Evolutionary conservation across 1,140 invertebrate genomes (phyloP), one percentile per base, ranked within the genome.

Genomic region (Teleogryllus occipitalis): DNA sequence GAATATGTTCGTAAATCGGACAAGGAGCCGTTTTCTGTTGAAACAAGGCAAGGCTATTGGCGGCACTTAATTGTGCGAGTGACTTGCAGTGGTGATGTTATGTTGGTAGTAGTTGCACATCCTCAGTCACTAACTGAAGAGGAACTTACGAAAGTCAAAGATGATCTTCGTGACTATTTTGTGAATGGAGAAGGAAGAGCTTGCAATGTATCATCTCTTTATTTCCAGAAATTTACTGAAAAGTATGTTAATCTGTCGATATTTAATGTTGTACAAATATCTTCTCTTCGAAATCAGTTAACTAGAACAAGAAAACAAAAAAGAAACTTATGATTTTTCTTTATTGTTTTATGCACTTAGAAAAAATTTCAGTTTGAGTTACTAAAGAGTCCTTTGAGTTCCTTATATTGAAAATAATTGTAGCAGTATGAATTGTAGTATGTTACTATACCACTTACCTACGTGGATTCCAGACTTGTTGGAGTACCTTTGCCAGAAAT

Each of bases 41-140:
- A 87, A 80, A 87, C 83, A 75, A 88, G 90, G 80, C 82, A 85
- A 78, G 92, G 91, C 7, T 85, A 89, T 83, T 93, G 91, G 90
- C 85, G 88, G 79, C 88, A 90, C 82, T 82, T 93, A 79, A 90
- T 90, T 8, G 88, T 93, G 0, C 84, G 91, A 76, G 88, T 88
- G 27, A 88, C 88, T 48, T 80, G 79, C 49, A 84, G 83, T n/a
- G 85, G 84, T 18, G 86, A 91, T 81, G 81, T 90, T 21, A 86
- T 93, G 87, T 83, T 90, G 0, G 87, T 91, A 74, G 83, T 90
- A 18, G 86, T 89, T 18, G 87, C 91, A 21, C 83, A 86, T 81
- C 84, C 84, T 3, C 83, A 86, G 82, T 74, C 81, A 21, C 77
- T 87, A n/a, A 83, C 82, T 18, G 79, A 83, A 15, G 84, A 87